Evolutionary conservation across 2,113 vertebrate genomes (phyloP).

Genomic region (Arizona elegans): DNA sequence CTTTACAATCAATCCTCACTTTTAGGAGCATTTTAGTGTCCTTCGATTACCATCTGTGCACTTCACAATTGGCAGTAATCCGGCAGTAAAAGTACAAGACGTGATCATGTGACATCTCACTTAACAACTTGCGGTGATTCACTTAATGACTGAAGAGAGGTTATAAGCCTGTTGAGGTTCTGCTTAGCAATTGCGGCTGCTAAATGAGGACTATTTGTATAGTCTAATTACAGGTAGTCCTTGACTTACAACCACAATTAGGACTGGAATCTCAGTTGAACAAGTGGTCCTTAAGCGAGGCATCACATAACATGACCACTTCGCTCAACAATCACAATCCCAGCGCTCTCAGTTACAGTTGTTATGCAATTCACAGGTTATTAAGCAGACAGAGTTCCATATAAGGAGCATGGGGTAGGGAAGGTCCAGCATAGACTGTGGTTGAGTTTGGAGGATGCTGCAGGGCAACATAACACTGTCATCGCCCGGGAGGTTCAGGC

Average conservation of each 20-base stretch:
- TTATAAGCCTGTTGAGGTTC: background rate
- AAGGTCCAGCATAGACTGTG: too few relatives aligned
- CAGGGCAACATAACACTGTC: too few relatives aligned
- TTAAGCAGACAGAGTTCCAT: too few relatives aligned
- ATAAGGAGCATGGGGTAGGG: too few relatives aligned
- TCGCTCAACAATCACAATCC: too few relatives aligned
- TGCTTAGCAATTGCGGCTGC: background rate
- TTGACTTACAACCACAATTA: background rate
- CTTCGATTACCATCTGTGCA: background rate
- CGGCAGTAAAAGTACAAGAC: background rate
- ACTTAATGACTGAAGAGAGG: background rate
- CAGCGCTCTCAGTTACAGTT: too few relatives aligned
- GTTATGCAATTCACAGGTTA: too few relatives aligned
- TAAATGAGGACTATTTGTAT: background rate
- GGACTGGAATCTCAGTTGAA: too few relatives aligned
- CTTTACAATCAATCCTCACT: background rate
- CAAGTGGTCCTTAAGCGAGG: too few relatives aligned
- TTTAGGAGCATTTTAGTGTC: background rate
- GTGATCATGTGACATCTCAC: background rate
- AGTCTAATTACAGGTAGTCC: background rate
- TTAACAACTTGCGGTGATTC: background rate
- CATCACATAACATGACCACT: too few relatives aligned
- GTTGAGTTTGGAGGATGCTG: too few relatives aligned
- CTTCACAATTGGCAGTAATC: background rate
- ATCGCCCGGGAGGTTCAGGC: too few relatives aligned